Conservation (phyloP, 2,113 vertebrate genomes). For the Diglossa brunneiventris region DNA sequence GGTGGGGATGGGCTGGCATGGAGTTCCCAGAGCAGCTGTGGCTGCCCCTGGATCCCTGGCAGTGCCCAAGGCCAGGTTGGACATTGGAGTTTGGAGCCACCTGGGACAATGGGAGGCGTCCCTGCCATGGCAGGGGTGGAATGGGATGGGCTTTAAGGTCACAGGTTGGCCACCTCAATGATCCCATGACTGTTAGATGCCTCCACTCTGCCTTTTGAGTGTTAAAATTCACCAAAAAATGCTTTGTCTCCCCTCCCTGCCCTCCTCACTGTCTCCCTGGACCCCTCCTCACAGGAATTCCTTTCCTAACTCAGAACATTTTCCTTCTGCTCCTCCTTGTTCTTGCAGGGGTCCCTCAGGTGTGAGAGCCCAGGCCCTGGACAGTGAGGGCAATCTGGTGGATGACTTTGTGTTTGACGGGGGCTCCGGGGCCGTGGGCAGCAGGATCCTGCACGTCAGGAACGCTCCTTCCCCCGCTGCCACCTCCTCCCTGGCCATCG, state of each 20-base stretch:
- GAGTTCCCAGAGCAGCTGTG: neutral
- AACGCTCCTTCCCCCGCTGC: slow-evolving; percentile 96
- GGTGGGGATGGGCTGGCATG: fast-evolving
- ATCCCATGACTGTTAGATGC: neutral
- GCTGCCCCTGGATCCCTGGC: neutral
- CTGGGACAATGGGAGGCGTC: fast-evolving
- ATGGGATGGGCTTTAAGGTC: neutral
- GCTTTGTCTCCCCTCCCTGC: neutral
- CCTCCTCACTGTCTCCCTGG: neutral
- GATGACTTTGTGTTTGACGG: slow-evolving; percentile 97
- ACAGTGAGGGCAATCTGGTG: slow-evolving; percentile 84
- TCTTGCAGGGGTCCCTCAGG: slow-evolving; percentile 86
- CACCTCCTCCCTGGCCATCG: slow-evolving; percentile 95
- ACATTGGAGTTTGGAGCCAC: neutral
- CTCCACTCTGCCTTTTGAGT: neutral
- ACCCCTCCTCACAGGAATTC: neutral
- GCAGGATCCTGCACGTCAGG: slow-evolving; percentile 88
- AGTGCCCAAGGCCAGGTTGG: neutral
- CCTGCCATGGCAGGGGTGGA: neutral
- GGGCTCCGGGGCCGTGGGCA: slow-evolving; percentile 81
- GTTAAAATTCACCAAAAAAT: neutral
- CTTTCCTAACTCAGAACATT: fast-evolving
- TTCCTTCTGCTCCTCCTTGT: neutral
- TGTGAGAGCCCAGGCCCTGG: slow-evolving; percentile 91
- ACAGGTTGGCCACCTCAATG: neutral